Conservation (phyloP, 1,140 invertebrate genomes). For the Mesaphorura yosii region DNA sequence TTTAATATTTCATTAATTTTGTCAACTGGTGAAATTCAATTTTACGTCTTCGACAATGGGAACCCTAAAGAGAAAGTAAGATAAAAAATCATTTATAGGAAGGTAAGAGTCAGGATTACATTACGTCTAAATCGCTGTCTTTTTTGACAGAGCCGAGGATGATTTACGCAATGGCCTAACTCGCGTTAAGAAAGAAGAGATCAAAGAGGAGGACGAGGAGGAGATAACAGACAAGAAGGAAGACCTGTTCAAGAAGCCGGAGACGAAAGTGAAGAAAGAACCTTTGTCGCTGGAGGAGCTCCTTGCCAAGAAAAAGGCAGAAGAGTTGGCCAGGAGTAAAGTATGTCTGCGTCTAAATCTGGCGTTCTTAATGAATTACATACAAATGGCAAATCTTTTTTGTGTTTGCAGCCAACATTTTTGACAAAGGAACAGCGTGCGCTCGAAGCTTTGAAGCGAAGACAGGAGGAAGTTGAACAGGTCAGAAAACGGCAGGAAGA, state of each 20-base stretch:
- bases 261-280: slow-evolving; percentile 72
- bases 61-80: slow-evolving; percentile 52
- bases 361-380: not conserved
- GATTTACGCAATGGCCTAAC: not conserved
- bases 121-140: no score
- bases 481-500: slow-evolving; percentile 56
- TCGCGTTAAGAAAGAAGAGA: not conserved
- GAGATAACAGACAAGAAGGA: not conserved
- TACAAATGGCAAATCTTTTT: slow-evolving; percentile 1
- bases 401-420: slow-evolving; percentile 67
- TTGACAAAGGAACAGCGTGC: slow-evolving; percentile 90
- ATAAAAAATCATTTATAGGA: not conserved
- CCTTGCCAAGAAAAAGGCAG: slow-evolving; percentile 88
- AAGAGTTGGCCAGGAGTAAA: slow-evolving; percentile 82
- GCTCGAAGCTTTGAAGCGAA: slow-evolving; percentile 69
- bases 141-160: no score
- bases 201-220: not conserved
- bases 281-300: slow-evolving; percentile 93
- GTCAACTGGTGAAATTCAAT: no score
- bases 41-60: no score
- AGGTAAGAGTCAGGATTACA: not conserved
- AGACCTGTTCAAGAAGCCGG: not conserved
- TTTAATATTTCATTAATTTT: no score
- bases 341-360: slow-evolving; percentile 32
- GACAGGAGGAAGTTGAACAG: slow-evolving; percentile 72